Conservation (phyloP, 2,888 invertebrate genomes). For the Clostera curtula region DNA sequence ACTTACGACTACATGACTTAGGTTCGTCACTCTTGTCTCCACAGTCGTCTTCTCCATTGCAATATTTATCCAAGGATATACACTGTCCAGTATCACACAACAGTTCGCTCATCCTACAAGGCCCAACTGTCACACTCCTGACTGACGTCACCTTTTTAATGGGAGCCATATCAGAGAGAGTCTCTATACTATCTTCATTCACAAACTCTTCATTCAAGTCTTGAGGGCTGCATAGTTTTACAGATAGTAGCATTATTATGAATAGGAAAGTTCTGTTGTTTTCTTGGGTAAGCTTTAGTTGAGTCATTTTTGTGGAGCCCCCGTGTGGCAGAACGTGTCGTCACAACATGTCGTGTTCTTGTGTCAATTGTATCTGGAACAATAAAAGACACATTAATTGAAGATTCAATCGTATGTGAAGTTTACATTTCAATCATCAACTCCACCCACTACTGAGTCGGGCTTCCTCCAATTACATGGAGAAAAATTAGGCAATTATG, state of each 20-base stretch:
- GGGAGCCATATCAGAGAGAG: slow-evolving; percentile 39
- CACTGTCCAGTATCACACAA: slow-evolving; percentile 80
- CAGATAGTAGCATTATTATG: slow-evolving; percentile 55
- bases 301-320: slow-evolving; percentile 48
- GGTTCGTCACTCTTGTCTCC: slow-evolving; percentile 86
- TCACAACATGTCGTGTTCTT: slow-evolving; percentile 47
- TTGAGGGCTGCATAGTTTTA: slow-evolving; percentile 64
- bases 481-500: too few relatives aligned
- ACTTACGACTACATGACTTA: slow-evolving; percentile 85
- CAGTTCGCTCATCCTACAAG: slow-evolving; percentile 77
- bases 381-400: slow-evolving; percentile 16
- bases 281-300: slow-evolving; percentile 46
- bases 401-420: too few relatives aligned
- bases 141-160: slow-evolving; percentile 46
- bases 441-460: too few relatives aligned
- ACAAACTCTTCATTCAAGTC: slow-evolving; percentile 60
- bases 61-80: slow-evolving; percentile 83
- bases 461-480: too few relatives aligned
- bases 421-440: too few relatives aligned
- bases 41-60: slow-evolving; percentile 86
- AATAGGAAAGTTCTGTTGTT: slow-evolving; percentile 59
- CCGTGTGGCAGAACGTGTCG: slow-evolving; percentile 21
- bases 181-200: slow-evolving; percentile 54
- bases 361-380: slow-evolving; percentile 41
- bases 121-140: slow-evolving; percentile 36